Percentiles rank a stretch among this genome's conserved stretches.
phyloP scores from a whole-genome alignment of 35 echinoderm and acorn worm genomes.

The Stichopus chloronotus region DNA sequence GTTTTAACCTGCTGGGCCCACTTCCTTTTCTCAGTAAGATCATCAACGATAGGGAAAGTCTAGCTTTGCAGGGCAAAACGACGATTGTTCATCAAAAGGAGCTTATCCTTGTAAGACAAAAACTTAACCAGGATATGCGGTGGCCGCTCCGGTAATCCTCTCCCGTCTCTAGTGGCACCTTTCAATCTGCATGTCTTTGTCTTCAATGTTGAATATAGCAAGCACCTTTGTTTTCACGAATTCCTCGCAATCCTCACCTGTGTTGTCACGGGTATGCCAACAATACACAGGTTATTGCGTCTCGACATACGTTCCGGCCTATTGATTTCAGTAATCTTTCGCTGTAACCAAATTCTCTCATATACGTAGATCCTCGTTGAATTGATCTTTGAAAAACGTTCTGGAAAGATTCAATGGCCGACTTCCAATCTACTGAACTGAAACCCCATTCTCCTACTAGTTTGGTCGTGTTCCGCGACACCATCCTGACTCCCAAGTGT shows the following conservation, averaged over 20 bases:
- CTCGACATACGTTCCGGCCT: constrained; percentile 18
- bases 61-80: background rate
- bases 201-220: background rate
- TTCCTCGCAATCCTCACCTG: constrained; percentile 19
- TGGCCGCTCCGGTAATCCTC: constrained; percentile 5
- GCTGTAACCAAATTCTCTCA: background rate
- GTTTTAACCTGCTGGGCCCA: constrained; percentile 3
- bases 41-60: constrained; percentile 10
- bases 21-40: constrained; percentile 15
- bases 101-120: constrained; percentile 1
- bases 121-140: constrained; percentile 22
- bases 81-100: background rate
- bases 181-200: constrained; percentile 6
- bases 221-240: constrained; percentile 7
- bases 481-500: constrained; percentile 1
- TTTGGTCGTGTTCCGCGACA: background rate
- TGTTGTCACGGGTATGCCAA: background rate
- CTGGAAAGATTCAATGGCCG: constrained; percentile 17
- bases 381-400: background rate
- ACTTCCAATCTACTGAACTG: background rate
- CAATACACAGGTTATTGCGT: background rate
- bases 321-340: constrained; percentile 16
- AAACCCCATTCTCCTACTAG: background rate
- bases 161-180: background rate
- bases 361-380: background rate